These are phyloP conservation scores for Halictus ligatus DNA, from an alignment of 2,888 invertebrate genomes.

Conservation along the genomic window DNA sequence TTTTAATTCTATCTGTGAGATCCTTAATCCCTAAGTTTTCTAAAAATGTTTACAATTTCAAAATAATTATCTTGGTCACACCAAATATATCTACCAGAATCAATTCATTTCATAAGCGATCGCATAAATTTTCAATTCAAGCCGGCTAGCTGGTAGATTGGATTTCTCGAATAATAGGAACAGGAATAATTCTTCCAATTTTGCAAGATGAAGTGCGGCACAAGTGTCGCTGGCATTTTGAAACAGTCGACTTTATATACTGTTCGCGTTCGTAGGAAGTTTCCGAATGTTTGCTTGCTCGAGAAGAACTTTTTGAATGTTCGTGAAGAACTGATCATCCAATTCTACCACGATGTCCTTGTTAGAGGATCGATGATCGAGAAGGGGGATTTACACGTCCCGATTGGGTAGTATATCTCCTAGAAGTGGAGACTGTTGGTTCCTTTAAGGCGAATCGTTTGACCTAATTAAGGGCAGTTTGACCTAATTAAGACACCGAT, in stretches of 20 bases:
- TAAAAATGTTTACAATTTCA: not conserved
- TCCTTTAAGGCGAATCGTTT: not conserved
- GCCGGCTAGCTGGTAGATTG: not conserved
- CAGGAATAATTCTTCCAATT: not conserved
- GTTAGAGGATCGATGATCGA: conserved; percentile 1
- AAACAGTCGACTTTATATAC: not conserved
- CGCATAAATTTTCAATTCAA: not conserved
- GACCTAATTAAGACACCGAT: not conserved
- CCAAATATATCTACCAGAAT: no score
- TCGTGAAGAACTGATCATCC: not conserved
- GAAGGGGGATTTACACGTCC: conserved; percentile 13
- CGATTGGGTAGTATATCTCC: conserved; percentile 5
- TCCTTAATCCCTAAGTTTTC: not conserved
- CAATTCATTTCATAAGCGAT: no score
- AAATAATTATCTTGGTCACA: not conserved
- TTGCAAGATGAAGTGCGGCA: not conserved
- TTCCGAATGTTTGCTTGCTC: not conserved
- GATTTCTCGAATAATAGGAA: not conserved
- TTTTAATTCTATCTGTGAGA: not conserved
- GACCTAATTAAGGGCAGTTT: conserved; percentile 6
- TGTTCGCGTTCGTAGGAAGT: not conserved
- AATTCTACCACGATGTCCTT: not conserved
- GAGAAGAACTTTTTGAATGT: not conserved
- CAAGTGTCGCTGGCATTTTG: not conserved
- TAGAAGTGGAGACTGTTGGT: not conserved